phyloP scores from a whole-genome alignment of 1,140 invertebrate genomes.

The Sinonovacula constricta region DNA sequence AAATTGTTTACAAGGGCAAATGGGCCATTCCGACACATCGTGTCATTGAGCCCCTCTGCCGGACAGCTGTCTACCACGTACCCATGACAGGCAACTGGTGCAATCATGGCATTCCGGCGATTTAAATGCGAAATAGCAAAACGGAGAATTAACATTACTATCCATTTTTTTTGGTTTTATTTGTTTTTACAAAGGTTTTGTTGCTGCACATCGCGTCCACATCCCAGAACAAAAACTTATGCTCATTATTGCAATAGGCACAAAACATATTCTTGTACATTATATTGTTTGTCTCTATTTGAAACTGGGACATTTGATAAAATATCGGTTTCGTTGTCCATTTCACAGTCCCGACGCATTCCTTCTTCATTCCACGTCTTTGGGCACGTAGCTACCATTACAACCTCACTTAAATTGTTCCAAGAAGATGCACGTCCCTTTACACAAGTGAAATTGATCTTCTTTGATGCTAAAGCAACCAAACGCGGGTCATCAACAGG shows the following conservation, averaged over 20 bases:
- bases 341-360: neutral
- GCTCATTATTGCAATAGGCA: conserved; percentile 3
- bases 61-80: no score
- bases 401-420: neutral
- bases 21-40: no score
- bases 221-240: neutral
- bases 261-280: conserved; percentile 21
- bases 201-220: neutral
- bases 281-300: neutral
- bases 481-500: neutral
- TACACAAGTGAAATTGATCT: no score
- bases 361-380: neutral
- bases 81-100: no score
- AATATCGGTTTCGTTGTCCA: neutral
- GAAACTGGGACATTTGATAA: neutral
- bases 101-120: no score
- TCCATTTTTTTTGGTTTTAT: no score
- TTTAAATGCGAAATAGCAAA: no score
- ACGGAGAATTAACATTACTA: no score
- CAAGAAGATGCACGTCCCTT: neutral
- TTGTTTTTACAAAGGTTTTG: neutral
- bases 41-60: no score
- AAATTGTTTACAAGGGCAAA: no score
- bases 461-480: neutral
- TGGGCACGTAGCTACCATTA: neutral